Conservation (phyloP, 2,888 invertebrate species). For the Selenia dentaria region DNA sequence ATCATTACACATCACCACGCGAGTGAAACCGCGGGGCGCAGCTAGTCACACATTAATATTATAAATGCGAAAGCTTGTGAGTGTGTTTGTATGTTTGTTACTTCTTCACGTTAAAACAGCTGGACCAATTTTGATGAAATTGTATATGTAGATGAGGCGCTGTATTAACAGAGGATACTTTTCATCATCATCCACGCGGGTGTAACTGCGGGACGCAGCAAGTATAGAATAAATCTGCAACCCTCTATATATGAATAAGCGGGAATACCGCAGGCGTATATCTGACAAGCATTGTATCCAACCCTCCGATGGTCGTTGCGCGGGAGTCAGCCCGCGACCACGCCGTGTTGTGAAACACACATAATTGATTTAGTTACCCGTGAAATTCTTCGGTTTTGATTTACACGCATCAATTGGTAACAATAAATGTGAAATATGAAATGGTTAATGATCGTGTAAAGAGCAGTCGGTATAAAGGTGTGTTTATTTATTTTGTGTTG, state of each 20-base stretch:
- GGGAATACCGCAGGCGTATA: slow-evolving; percentile 78
- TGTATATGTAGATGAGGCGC: too few species aligned
- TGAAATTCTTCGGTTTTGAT: slow-evolving; percentile 65
- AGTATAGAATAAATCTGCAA: too few species aligned
- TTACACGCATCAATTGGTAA: slow-evolving; percentile 53
- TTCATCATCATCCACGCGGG: too few species aligned
- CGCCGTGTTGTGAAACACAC: slow-evolving; percentile 57
- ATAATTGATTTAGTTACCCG: slow-evolving; percentile 79
- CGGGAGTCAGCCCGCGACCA: slow-evolving; percentile 49
- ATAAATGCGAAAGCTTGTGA: too few species aligned
- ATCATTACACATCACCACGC: too few species aligned
- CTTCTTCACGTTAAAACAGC: too few species aligned
- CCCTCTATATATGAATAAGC: slow-evolving; percentile 65
- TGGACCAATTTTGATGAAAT: too few species aligned
- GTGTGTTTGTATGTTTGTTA: too few species aligned
- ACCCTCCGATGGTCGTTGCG: slow-evolving; percentile 52
- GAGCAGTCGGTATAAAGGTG: slow-evolving; percentile 5
- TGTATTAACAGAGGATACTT: too few species aligned
- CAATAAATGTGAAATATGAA: slow-evolving; percentile 40
- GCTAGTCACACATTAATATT: too few species aligned
- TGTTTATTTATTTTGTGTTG: slow-evolving; percentile 3
- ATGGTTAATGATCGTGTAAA: slow-evolving; percentile 16
- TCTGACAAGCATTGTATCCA: slow-evolving; percentile 72
- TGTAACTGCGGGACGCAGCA: too few species aligned
- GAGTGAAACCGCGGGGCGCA: too few species aligned